Base-by-base conservation (phyloP, 2,888 invertebrate genomes). In the Chymomyza amoena region DNA sequence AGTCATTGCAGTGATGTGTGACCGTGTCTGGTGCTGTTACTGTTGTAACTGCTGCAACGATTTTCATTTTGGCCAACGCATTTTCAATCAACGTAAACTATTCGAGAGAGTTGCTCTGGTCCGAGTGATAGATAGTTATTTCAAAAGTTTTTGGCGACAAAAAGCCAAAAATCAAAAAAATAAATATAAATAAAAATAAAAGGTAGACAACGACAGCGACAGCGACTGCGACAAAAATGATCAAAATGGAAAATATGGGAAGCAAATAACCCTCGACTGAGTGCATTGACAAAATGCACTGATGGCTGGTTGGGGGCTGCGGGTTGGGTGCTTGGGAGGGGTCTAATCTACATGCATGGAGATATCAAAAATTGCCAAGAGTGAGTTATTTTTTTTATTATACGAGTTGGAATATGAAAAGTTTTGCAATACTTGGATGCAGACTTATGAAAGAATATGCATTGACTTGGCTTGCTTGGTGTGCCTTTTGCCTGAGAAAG, bases 41-140 rank as follows among this genome's bases (percentile, higher is more conserved):
- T 45, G 39, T 45, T 45, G 39, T 45, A 13, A 45, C 13, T 45
- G 39, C 39, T 45, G 39, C 39, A 45, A 45, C 39, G 61, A 75
- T 81, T 77, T 79, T 67, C 70, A 65, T 71, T 62, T 75, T 62
- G 72, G 64, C 60, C 56, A 69, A 16, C 66, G 73, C 52, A 75
- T 74, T 79, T 80, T 84, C 84, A 84, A 84, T 84, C 87, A 84
- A 73, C 77, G 56, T 64, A 73, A 76, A 76, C 69, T 69, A 73
- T 74, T 75, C 70, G 52, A 45, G 39, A 10, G 13, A 45, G 13
- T 45, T 45, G 39, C 39, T 13, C 13, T 45, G 39, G 39, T 45
- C 39, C 13, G 39, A 45, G 39, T 13, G 39, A 45, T 45, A 36
- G 7, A 59, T 59, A 36, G 7, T 20, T 59, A 45, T 45, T 45